Evolutionary conservation across 2,888 invertebrate species (phyloP).

Genomic region (Drosophila colorata): DNA sequence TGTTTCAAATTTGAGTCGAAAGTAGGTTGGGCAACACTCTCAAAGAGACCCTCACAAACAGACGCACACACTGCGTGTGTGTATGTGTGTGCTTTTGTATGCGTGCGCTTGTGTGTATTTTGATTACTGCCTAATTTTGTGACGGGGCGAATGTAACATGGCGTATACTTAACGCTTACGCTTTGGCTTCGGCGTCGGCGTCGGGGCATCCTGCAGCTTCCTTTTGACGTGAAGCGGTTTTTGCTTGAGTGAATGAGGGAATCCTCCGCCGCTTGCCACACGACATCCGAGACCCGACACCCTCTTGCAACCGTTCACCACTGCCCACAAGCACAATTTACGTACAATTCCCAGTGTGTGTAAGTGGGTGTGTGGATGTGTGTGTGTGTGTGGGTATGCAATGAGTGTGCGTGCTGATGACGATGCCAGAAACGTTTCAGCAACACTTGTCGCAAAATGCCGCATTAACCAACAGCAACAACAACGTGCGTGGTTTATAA

Average conservation of each 20-base stretch:
- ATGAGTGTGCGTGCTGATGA: slow-evolving; percentile 64
- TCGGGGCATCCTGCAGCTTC: slow-evolving; percentile 57
- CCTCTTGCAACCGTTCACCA: slow-evolving; percentile 9
- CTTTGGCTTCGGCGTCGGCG: slow-evolving; percentile 35
- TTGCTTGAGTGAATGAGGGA: slow-evolving; percentile 72
- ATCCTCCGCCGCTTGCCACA: slow-evolving; percentile 21
- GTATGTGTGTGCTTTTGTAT: slow-evolving; percentile 12
- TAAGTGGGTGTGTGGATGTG: slow-evolving; percentile 9
- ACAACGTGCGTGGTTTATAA: slow-evolving; percentile 74
- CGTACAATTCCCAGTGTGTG: slow-evolving; percentile 63
- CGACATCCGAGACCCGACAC: slow-evolving; percentile 2
- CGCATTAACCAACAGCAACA: slow-evolving; percentile 67
- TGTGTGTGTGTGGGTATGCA: slow-evolving; percentile 20
- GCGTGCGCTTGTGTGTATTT: slow-evolving; percentile 58
- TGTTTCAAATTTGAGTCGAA: slow-evolving; percentile 71
- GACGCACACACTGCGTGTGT: slow-evolving; percentile 14
- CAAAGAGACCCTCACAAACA: slow-evolving; percentile 46
- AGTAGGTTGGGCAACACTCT: slow-evolving; percentile 62
- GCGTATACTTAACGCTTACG: slow-evolving; percentile 68
- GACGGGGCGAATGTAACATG: slow-evolving; percentile 65
- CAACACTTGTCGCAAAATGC: slow-evolving; percentile 79
- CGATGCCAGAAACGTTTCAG: slow-evolving; percentile 70
- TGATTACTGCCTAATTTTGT: slow-evolving; percentile 81
- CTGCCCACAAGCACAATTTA: slow-evolving; percentile 64
- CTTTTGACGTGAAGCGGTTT: slow-evolving; percentile 69